Evolutionary conservation across 2,888 invertebrate genomes (phyloP), one percentile per base, ranked within the genome.

Genomic region (Caenorhabditis sp.): DNA sequence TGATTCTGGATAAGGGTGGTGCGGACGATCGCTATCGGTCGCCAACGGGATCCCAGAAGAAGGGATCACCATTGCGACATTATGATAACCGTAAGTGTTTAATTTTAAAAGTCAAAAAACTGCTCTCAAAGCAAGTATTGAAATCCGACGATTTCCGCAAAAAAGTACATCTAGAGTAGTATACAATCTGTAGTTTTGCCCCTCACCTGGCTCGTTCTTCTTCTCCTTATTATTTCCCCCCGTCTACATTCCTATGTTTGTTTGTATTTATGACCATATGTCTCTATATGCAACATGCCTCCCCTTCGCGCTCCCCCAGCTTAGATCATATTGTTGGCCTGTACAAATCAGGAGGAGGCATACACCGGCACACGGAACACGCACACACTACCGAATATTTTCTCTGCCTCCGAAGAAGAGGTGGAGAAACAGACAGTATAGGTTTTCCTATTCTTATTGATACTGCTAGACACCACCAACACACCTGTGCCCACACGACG

Each of bases 21-120:
- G 44, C 7, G 0, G 66, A 38, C 5, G 56, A 38, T 8, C 16
- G 58, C 1, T 56, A 47, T 35, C 31, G 66, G 22, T n/a, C n/a
- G 6, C 5, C 47, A 12, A 16, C 24, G 24, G 31, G 16, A 16
- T 8, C 28, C 31, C 28, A 44, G 47, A 59, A 68, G 26, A 61
- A 69, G 24, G 22, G 44, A 22, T 44, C 61, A 41, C 73, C 73
- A 1, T 35, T 44, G 14, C 5, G 68, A 4, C 68, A 69, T 64
- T 64, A 66, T 76, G 76, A 77, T 26, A 82, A 77, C 22, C 72
- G 82, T 82, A n/a, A 73, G 76, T 54, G 24, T 66, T 49, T 2
- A 10, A 5, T 38, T 38, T 7, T 6, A 31, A 31, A 31, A 31
- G 7, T 31, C 7, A 31, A 31, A 31, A 31, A 31, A 35, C 8